Base-by-base conservation (phyloP, 2,888 invertebrate genomes). In the Augiades crinisus region DNA sequence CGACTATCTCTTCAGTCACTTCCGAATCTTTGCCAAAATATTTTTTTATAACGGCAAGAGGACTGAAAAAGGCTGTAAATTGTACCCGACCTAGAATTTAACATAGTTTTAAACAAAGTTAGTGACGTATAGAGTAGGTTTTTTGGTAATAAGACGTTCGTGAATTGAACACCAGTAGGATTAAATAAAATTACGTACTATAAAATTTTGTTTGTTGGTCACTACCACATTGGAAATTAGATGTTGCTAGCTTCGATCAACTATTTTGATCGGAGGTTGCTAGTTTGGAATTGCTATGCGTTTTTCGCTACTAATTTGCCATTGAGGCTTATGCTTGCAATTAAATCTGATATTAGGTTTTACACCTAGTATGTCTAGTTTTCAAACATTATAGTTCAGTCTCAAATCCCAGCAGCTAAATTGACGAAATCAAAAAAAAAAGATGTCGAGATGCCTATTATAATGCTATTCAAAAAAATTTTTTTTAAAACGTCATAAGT, bases 41-140 rank as follows among this genome's bases (percentile, higher is more conserved):
- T 36, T 38, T 12, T 8, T 44, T 31, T 27, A 24, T 47, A 45
- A 62, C 60, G 72, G 77, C 75, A 70, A 57, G 64, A 60, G 64
- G 81, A 83, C 82, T 83, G 84, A 81, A 64, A 68, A 75, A 65
- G 83, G 83, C 81, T 83, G 80, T 82, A 57, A 50, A 44, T 14
- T 51, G 27, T 51, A 51, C 51, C 36, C 37, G 14, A 51, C 27
- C 13, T 51, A 37, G 43, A 43, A 37, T 43, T 38, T 50, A 51
- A 37, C 2, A 7, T 44, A 44, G 37, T 12, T 36, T 22, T 31
- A 37, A 38, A 37, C 27, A 2, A 5, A 31, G 44, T 43, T 51
- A 51, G 43, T 44, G 50, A 50, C 34, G 31, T 43, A 17, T 43
- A 40, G 43, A 6, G 13, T 50, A 50, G 50, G 31, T 36, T 43